Base-by-base conservation (phyloP, 2,888 invertebrate species). In the Silvanus unidentatus region DNA sequence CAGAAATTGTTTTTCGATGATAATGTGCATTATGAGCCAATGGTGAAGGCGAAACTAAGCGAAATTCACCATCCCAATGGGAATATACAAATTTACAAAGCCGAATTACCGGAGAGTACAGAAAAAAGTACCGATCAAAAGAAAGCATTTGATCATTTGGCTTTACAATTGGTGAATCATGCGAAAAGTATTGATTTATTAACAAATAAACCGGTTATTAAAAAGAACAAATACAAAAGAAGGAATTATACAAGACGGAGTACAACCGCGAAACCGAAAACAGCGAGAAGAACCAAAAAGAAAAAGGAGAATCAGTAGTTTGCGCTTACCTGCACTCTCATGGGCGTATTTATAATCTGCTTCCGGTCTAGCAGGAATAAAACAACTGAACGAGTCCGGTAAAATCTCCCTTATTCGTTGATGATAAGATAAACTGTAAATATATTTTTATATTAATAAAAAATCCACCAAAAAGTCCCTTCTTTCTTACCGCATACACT, bases 331-430 rank as follows among this genome's bases (percentile, higher is more conserved):
- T 65, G 91, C 88, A 49, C 89, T 90, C 68, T 94, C 93, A 65
- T 85, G 82, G 3, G 88, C 82, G 67, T 93, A 97, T 71, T 96
- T 97, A 72, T 89, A 96, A 58, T 85, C 82, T 0, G 92, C 88
- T 58, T 86, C 86, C 0, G 96, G 88, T 66, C 86, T 85, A 13
- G 79, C 74, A 1, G 98, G 98, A 48, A 96, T 81, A 53, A 97
- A 79, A 36, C 84, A 78, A 5, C 81, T 80, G 72, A 96, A 95
- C 0, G 84, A 77, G 60, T 88, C 87, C 2, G 98, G 96, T 66
- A 95, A 83, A 75, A 95, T 90, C 59, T 97, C 95, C 42, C 84
- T 82, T 48, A 99, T 86, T 60, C 96, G 80, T 70, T 96, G 92
- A 69, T 92, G 89, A 70, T 98, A 99, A 1, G 97, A 95, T 52